Conservation (phyloP, 2,113 vertebrate species). For the Columba janthina region DNA sequence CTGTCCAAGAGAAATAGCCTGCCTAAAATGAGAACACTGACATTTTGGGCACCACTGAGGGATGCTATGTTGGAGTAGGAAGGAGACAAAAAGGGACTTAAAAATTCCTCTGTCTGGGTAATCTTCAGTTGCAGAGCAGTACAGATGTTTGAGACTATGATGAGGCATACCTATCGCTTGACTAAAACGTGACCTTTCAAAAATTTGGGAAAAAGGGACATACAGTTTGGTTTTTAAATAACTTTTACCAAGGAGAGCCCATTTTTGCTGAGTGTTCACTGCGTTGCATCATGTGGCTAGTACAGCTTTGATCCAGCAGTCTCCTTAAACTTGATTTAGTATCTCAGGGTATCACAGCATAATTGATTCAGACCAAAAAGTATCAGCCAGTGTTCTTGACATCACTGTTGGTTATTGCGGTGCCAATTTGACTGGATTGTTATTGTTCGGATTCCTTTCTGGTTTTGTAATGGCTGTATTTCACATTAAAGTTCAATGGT, state of each 20-base stretch:
- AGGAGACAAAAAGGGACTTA: not conserved
- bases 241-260: not conserved
- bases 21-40: not conserved
- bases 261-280: not conserved
- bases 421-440: slow-evolving; percentile 40
- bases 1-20: not conserved
- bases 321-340: not conserved
- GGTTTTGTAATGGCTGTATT: slow-evolving; percentile 63
- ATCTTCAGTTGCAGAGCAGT: not conserved
- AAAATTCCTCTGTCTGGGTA: not conserved
- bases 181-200: not conserved
- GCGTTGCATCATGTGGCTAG: rapidly evolving
- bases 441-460: slow-evolving; percentile 67
- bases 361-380: slow-evolving; percentile 60
- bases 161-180: rapidly evolving
- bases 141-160: not conserved
- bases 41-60: not conserved
- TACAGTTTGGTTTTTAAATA: not conserved
- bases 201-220: not conserved
- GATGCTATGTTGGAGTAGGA: not conserved
- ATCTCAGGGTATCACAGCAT: not conserved
- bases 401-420: not conserved
- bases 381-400: slow-evolving; percentile 51
- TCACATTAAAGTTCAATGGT: slow-evolving; percentile 67
- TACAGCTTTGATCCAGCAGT: not conserved